Percentiles rank a stretch among this genome's conserved stretches.
Conservation (phyloP, 2,888 invertebrate species). For the Hydropsyche betteni region DNA sequence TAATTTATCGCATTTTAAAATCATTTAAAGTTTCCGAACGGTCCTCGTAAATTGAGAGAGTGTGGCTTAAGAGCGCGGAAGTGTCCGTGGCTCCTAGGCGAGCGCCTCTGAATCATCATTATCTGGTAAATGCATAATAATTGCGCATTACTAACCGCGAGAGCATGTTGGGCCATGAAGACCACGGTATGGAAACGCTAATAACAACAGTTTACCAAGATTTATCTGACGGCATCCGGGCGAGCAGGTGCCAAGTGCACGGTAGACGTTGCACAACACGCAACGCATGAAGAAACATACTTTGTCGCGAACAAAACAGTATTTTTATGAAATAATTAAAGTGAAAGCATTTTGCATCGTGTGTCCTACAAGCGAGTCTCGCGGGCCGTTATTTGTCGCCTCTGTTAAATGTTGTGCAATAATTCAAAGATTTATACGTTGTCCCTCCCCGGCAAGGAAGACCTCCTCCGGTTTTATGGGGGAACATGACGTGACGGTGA, state of each 20-base stretch:
- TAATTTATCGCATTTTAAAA: not conserved
- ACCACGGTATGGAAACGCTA: constrained; percentile 24
- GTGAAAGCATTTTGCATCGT: constrained; percentile 7
- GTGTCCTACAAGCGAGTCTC: constrained; percentile 38
- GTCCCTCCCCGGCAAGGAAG: constrained; percentile 45
- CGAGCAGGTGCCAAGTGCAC: constrained; percentile 34
- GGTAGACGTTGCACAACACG: constrained; percentile 1
- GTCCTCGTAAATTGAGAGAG: not conserved
- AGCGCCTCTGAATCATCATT: constrained; percentile 38
- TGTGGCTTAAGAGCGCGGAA: constrained; percentile 4
- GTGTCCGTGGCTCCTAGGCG: not conserved
- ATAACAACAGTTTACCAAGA: constrained; percentile 36
- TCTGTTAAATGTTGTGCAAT: constrained; percentile 52
- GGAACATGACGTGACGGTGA: constrained; percentile 24
- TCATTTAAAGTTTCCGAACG: too few relatives aligned
- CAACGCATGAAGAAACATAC: too few relatives aligned
- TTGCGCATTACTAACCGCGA: constrained; percentile 40
- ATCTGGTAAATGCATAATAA: constrained; percentile 46
- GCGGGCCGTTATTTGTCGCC: constrained; percentile 52
- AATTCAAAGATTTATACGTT: constrained; percentile 51
- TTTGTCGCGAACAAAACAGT: too few relatives aligned
- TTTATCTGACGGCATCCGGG: constrained; percentile 36
- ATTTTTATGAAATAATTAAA: not conserved
- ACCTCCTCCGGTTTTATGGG: constrained; percentile 51
- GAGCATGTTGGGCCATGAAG: constrained; percentile 37